Evolutionary conservation across 2,888 invertebrate genomes (phyloP).

Genomic region (Drosophila greeni): DNA sequence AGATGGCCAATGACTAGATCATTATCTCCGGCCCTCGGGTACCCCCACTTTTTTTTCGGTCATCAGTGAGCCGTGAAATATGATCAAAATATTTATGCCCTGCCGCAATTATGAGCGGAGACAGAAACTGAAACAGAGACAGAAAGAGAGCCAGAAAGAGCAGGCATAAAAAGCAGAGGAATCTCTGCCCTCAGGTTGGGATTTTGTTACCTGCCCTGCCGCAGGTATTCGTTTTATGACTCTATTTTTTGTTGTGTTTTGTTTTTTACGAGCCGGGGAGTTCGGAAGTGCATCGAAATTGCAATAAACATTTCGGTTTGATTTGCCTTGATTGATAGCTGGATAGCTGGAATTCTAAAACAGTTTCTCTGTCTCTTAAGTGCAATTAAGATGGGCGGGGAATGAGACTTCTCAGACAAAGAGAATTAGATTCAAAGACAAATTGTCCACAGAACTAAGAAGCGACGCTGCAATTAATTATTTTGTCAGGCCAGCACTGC

Average conservation of each 20-base stretch:
- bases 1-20: constrained; percentile 52
- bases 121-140: constrained; percentile 5
- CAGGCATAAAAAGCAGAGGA: constrained; percentile 35
- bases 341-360: constrained; percentile 32
- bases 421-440: constrained; percentile 61
- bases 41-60: constrained; percentile 24
- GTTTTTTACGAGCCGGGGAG: constrained; percentile 61
- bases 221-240: constrained; percentile 53
- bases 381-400: constrained; percentile 29
- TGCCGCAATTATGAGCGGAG: constrained; percentile 59
- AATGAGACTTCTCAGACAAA: constrained; percentile 20
- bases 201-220: constrained; percentile 61
- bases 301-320: constrained; percentile 48
- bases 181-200: constrained; percentile 51
- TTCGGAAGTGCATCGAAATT: constrained; percentile 56
- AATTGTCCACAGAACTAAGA: constrained; percentile 62
- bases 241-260: constrained; percentile 51
- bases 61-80: constrained; percentile 67
- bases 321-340: constrained; percentile 49
- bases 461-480: constrained; percentile 70
- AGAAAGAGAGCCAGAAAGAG: constrained; percentile 6
- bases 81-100: constrained; percentile 69
- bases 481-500: constrained; percentile 48
- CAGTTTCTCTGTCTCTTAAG: constrained; percentile 4
- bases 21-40: constrained; percentile 39